Conservation (phyloP, 2,888 invertebrate genomes). For the Branchipolynoe longqiensis region DNA sequence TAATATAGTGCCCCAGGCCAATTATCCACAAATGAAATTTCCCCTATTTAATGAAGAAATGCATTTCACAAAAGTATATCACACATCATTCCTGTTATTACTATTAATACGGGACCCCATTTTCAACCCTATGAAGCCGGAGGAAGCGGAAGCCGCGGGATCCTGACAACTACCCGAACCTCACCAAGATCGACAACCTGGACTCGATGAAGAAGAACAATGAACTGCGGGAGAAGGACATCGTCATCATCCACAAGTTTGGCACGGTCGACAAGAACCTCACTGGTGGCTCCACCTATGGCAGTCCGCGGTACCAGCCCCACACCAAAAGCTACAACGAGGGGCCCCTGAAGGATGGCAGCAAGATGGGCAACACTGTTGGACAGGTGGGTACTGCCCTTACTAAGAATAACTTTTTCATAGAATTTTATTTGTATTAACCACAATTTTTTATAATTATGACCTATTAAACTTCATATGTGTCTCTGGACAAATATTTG, state of each 20-base stretch:
- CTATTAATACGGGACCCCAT: not conserved
- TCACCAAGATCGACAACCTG: slow-evolving; percentile 60
- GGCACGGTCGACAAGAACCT: slow-evolving; percentile 32
- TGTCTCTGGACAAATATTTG: no score
- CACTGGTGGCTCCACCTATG: not conserved
- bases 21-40: no score
- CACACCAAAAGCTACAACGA: slow-evolving; percentile 16
- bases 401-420: no score
- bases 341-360: not conserved
- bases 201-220: slow-evolving; percentile 57
- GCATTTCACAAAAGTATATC: no score
- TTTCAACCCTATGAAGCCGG: not conserved
- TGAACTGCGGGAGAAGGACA: not conserved
- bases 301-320: slow-evolving; percentile 11
- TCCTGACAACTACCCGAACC: slow-evolving; percentile 6
- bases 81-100: not conserved
- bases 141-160: slow-evolving; percentile 12
- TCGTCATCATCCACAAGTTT: slow-evolving; percentile 22
- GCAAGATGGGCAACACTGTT: not conserved
- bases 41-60: no score
- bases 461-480: no score
- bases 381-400: not conserved
- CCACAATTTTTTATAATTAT: no score
- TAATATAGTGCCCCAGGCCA: no score
- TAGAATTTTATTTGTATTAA: no score